Evolutionary conservation across 2,113 vertebrate species (phyloP).

Genomic region (Rhinolophus sinicus): DNA sequence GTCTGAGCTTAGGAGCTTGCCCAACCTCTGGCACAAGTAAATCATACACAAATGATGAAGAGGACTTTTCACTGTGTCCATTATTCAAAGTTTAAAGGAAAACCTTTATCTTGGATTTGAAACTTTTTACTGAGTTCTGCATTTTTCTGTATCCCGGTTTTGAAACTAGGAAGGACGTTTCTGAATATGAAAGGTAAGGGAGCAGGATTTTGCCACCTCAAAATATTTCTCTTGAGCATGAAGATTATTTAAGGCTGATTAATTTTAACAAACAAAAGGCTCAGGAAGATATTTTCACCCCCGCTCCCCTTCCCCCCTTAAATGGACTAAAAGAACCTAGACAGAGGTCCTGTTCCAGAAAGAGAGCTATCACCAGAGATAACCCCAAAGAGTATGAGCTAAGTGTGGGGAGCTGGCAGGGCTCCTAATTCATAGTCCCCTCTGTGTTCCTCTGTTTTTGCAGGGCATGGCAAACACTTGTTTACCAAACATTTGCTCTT

Average conservation of each 20-base stretch:
- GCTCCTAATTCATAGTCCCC: background rate
- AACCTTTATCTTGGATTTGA: background rate
- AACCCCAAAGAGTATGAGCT: background rate
- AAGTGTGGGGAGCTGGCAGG: background rate
- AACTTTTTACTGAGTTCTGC: background rate
- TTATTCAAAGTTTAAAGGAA: conserved; percentile 26
- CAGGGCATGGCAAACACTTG: background rate
- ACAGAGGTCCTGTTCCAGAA: background rate
- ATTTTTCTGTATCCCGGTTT: background rate
- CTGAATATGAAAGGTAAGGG: background rate
- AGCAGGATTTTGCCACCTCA: background rate
- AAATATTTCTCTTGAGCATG: background rate
- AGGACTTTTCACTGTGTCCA: background rate
- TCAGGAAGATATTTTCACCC: background rate
- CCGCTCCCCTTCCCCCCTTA: background rate
- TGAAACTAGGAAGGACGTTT: background rate
- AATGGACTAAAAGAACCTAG: background rate
- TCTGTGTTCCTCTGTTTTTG: background rate
- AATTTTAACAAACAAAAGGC: background rate
- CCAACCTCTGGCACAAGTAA: background rate
- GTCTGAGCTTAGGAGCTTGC: background rate
- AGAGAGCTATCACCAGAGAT: background rate
- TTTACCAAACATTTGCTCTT: background rate
- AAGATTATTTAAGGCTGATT: background rate
- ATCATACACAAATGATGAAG: background rate